A percentile compares a stretch with the other conserved stretches of the same genome.
These are phyloP conservation scores for Drosophila nasuta DNA, from an alignment of 1,140 invertebrate genomes.

Conservation along the genomic window DNA sequence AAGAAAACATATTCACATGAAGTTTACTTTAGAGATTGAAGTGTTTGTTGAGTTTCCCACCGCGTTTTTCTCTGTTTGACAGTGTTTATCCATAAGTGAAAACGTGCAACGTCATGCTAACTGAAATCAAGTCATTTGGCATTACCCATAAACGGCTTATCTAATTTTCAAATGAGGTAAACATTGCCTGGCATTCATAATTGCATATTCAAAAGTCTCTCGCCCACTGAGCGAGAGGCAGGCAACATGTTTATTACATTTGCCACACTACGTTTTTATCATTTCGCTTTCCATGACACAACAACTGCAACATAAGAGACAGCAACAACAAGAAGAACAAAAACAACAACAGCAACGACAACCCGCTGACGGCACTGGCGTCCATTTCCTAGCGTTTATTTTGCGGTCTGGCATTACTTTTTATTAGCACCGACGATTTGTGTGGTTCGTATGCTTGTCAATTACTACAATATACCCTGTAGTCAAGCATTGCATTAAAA, in stretches of 20 bases:
- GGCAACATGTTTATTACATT: slow-evolving; percentile 80
- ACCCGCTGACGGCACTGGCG: slow-evolving; percentile 46
- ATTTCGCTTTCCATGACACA: slow-evolving; percentile 57
- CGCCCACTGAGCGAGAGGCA: slow-evolving; percentile 56
- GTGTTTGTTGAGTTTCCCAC: slow-evolving; percentile 2
- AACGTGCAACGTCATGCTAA: slow-evolving; percentile 18
- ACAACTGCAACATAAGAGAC: slow-evolving; percentile 10
- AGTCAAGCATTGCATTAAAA: not conserved
- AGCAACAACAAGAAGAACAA: slow-evolving; percentile 3
- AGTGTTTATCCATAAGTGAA: slow-evolving; percentile 17
- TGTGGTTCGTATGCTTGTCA: slow-evolving; percentile 37
- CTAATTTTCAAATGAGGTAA: slow-evolving; percentile 79
- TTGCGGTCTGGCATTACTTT: slow-evolving; percentile 72
- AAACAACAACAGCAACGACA: slow-evolving; percentile 26
- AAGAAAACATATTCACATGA: no score
- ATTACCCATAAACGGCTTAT: slow-evolving; percentile 71
- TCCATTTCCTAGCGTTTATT: slow-evolving; percentile 77
- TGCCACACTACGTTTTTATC: slow-evolving; percentile 70
- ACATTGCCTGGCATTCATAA: slow-evolving; percentile 76
- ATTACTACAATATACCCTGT: slow-evolving; percentile 30
- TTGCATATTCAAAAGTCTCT: slow-evolving; percentile 76
- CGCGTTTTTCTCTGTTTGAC: not conserved
- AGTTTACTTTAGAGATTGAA: no score
- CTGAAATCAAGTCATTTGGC: slow-evolving; percentile 67
- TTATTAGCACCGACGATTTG: slow-evolving; percentile 70